Evolutionary conservation across 2,797 vertebrate species (phyloP).

Genomic region (Sylvilagus floridanus): DNA sequence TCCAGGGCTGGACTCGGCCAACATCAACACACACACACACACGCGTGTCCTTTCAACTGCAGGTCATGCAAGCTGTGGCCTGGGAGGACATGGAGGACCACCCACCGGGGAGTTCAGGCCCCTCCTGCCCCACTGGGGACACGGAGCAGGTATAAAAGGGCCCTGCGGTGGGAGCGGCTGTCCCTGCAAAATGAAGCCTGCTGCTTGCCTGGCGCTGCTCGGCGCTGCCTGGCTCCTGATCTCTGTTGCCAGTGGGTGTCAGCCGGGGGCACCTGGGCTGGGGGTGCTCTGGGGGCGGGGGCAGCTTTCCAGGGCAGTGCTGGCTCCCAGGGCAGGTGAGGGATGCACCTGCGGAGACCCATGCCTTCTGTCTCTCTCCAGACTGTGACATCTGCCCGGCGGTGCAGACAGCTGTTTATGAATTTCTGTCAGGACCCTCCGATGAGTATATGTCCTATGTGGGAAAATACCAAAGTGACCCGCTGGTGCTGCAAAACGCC

Average conservation of each 20-base stretch:
- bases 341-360: not conserved
- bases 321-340: not conserved
- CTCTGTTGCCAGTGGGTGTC: not conserved
- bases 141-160: not conserved
- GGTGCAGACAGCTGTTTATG: fast-evolving
- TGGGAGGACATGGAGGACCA: too few species aligned
- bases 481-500: fast-evolving
- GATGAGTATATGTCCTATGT: not conserved
- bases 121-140: too few species aligned
- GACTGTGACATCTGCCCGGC: not conserved
- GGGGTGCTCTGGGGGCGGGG: not conserved
- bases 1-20: not conserved
- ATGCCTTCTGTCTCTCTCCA: conserved; percentile 15
- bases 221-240: not conserved
- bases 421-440: fast-evolving
- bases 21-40: not conserved
- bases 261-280: too few species aligned
- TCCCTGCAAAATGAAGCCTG: not conserved
- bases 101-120: too few species aligned
- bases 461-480: fast-evolving
- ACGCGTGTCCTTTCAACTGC: too few species aligned
- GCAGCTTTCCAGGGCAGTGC: not conserved
- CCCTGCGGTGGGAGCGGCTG: not conserved
- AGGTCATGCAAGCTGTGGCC: too few species aligned
- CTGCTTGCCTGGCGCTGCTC: not conserved